Conservation (phyloP, 2,888 invertebrate genomes). For the Iphiclides podalirius region DNA sequence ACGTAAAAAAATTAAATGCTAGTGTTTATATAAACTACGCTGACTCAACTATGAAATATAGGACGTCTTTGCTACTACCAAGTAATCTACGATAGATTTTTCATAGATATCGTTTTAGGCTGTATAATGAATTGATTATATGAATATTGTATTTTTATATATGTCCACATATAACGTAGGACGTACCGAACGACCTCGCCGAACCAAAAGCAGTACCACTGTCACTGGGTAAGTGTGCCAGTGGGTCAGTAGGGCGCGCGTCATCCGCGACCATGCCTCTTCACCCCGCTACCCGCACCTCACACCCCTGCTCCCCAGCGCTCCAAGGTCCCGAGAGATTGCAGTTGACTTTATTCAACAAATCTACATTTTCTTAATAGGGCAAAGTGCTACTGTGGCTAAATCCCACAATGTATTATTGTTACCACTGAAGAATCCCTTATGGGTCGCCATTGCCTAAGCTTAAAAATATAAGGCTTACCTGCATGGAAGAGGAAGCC, state of each 20-base stretch:
- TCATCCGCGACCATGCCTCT: conserved; percentile 70
- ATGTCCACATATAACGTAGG: conserved; percentile 49
- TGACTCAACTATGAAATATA: too few relatives aligned
- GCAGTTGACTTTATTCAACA: conserved; percentile 56
- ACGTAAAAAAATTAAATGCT: too few relatives aligned
- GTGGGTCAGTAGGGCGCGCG: conserved; percentile 78
- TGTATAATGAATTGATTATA: conserved; percentile 11
- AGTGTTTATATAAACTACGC: too few relatives aligned
- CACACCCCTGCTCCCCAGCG: conserved; percentile 46
- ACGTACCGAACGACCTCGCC: conserved; percentile 72
- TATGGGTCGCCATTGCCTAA: too few relatives aligned
- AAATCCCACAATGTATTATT: conserved; percentile 3
- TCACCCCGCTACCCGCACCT: conserved; percentile 38
- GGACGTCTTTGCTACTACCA: too few relatives aligned
- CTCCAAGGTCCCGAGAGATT: conserved; percentile 71
- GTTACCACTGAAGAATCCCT: not conserved
- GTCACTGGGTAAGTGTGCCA: conserved; percentile 80
- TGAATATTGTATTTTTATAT: conserved; percentile 13
- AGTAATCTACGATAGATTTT: too few relatives aligned
- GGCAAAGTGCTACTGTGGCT: conserved; percentile 26
- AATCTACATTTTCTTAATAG: conserved; percentile 48
- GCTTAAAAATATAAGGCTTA: too few relatives aligned
- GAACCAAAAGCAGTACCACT: conserved; percentile 78
- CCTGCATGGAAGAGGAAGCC: too few relatives aligned
- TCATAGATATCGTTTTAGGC: too few relatives aligned